Evolutionary conservation across 2,888 invertebrate species (phyloP).

Genomic region (Drosophila neonasuta): DNA sequence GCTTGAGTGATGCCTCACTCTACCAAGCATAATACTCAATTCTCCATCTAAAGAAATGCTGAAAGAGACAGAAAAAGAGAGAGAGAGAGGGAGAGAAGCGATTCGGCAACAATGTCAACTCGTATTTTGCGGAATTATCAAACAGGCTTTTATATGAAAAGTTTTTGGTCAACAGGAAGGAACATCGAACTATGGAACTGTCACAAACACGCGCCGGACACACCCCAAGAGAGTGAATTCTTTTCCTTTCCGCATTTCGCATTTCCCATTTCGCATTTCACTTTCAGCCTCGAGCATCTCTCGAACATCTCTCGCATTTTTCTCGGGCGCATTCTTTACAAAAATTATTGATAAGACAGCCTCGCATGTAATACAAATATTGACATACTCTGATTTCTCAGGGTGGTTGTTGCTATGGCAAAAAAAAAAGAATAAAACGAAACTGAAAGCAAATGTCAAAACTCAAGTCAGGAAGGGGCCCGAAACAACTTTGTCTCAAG

Average conservation of each 20-base stretch:
- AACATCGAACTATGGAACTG: constrained; percentile 56
- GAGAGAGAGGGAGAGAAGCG: not conserved
- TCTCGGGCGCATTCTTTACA: constrained; percentile 59
- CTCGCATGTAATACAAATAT: constrained; percentile 71
- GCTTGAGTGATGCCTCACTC: constrained; percentile 49
- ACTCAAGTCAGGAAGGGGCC: constrained; percentile 43
- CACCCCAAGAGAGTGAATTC: constrained; percentile 24
- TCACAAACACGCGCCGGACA: constrained; percentile 63
- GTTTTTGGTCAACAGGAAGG: constrained; percentile 40
- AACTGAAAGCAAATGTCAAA: constrained; percentile 63
- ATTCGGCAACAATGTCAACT: constrained; percentile 13
- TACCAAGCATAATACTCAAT: not conserved
- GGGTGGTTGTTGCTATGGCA: constrained; percentile 35
- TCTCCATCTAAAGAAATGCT: not conserved
- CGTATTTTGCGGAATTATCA: constrained; percentile 40
- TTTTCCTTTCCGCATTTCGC: constrained; percentile 6
- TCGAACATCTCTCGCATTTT: not conserved
- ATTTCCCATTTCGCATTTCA: constrained; percentile 12
- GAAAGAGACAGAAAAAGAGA: not conserved
- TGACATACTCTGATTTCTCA: constrained; percentile 69
- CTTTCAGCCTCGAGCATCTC: constrained; percentile 35
- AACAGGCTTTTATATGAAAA: constrained; percentile 47
- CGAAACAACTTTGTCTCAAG: constrained; percentile 43
- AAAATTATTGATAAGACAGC: constrained; percentile 74
- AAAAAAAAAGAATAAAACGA: not conserved